A percentile compares a stretch with the other conserved stretches of the same genome.
These are phyloP conservation scores for Trichoplusia ni DNA, from an alignment of 1,140 invertebrate genomes.

Conservation along the genomic window DNA sequence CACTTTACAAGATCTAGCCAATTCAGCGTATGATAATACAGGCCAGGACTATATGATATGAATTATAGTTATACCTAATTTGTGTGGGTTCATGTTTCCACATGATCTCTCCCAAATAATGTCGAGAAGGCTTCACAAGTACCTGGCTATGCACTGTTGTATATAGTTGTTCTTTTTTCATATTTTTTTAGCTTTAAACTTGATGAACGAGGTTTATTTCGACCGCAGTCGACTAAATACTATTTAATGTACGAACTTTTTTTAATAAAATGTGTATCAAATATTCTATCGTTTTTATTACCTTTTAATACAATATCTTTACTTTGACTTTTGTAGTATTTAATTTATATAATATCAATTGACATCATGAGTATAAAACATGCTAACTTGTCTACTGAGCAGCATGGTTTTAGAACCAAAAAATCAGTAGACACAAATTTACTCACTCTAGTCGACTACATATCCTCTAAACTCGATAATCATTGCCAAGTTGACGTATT, in stretches of 20 bases:
- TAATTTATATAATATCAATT: too few relatives aligned
- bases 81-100: constrained; percentile 30
- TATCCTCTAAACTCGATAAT: too few relatives aligned
- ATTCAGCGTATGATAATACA: too few relatives aligned
- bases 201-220: constrained; percentile 64
- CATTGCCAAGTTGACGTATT: too few relatives aligned
- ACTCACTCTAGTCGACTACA: too few relatives aligned
- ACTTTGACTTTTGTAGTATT: too few relatives aligned
- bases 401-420: too few relatives aligned
- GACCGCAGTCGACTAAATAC: constrained; percentile 76
- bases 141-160: constrained; percentile 67
- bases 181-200: constrained; percentile 54
- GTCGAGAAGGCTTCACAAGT: constrained; percentile 46
- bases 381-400: too few relatives aligned
- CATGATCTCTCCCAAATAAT: constrained; percentile 49
- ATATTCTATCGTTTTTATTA: constrained; percentile 31
- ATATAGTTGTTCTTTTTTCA: constrained; percentile 56
- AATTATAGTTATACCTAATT: background rate
- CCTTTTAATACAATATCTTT: background rate
- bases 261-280: constrained; percentile 64
- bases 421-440: too few relatives aligned
- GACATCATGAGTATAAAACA: too few relatives aligned
- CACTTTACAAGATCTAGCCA: too few relatives aligned
- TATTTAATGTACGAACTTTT: constrained; percentile 60
- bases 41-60: too few relatives aligned